Evolutionary conservation across 2,113 vertebrate genomes (phyloP).

Genomic region (Pelodiscus sinensis): DNA sequence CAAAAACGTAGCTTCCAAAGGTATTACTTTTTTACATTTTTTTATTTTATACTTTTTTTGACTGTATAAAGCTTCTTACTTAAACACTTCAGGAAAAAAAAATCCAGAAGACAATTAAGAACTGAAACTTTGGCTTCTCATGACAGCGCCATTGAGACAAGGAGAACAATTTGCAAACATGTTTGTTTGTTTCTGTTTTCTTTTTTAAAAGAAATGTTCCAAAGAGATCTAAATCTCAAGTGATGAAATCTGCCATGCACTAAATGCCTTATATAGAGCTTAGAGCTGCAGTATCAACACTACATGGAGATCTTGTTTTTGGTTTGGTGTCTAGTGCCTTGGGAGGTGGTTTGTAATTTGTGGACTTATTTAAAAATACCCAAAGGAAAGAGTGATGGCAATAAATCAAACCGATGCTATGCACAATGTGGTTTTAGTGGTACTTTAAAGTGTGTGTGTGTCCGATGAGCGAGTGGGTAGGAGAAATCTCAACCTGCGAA

Average conservation of each 20-base stretch:
- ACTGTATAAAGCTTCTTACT: constrained; percentile 80
- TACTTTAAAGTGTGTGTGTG: constrained; percentile 42
- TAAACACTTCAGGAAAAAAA: constrained; percentile 72
- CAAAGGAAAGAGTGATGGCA: constrained; percentile 35
- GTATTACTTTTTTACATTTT: constrained; percentile 75
- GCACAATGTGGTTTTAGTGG: constrained; percentile 50
- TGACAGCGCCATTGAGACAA: constrained; percentile 42
- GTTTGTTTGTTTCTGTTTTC: constrained; percentile 1
- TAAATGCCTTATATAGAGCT: neutral
- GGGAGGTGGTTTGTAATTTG: constrained; percentile 52
- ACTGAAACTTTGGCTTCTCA: constrained; percentile 69
- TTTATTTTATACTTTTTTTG: constrained; percentile 78
- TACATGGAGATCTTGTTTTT: constrained; percentile 6
- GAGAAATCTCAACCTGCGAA: constrained; percentile 65
- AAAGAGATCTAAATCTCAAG: constrained; percentile 11
- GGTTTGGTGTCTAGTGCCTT: constrained; percentile 45
- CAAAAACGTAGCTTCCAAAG: constrained; percentile 69
- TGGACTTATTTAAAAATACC: constrained; percentile 37
- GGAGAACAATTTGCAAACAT: constrained; percentile 40
- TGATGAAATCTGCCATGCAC: neutral
- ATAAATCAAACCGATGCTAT: constrained; percentile 30
- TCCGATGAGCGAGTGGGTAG: constrained; percentile 18
- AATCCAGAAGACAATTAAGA: constrained; percentile 65
- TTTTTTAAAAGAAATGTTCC: constrained; percentile 25
- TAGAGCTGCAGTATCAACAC: neutral